Evolutionary conservation across 1,140 invertebrate genomes (phyloP).

Genomic region (Mamestra configurata): DNA sequence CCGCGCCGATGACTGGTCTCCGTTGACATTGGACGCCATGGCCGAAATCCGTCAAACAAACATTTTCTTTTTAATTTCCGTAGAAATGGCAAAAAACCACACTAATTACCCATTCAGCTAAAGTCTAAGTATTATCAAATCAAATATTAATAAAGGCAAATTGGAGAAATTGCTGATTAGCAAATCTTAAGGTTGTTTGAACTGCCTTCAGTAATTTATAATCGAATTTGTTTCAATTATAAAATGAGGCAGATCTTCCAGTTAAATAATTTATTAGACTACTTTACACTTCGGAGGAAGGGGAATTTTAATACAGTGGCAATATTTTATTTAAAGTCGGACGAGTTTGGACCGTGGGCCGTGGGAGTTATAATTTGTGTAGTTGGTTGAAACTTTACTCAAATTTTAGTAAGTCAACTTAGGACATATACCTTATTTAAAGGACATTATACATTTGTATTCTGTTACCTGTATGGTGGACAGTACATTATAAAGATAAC

Average conservation of each 20-base stretch:
- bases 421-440: too few relatives aligned
- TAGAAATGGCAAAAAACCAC: not conserved
- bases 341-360: too few relatives aligned
- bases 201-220: slow-evolving; percentile 26
- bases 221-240: slow-evolving; percentile 43
- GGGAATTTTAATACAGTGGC: not conserved
- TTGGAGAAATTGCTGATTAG: slow-evolving; percentile 38
- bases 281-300: slow-evolving; percentile 3
- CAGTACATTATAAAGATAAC: too few relatives aligned
- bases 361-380: not conserved
- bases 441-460: too few relatives aligned
- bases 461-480: too few relatives aligned
- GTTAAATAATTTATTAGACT: slow-evolving; percentile 36
- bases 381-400: too few relatives aligned
- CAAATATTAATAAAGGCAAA: slow-evolving; percentile 39
- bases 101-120: not conserved
- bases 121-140: slow-evolving; percentile 4
- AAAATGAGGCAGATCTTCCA: slow-evolving; percentile 22
- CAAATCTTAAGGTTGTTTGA: slow-evolving; percentile 41
- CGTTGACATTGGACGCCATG: too few relatives aligned
- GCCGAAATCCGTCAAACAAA: too few relatives aligned
- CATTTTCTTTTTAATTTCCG: not conserved
- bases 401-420: too few relatives aligned
- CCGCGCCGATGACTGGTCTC: too few relatives aligned
- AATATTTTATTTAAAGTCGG: not conserved